These are phyloP conservation scores for Drosophila subobscura DNA, from an alignment of 1,140 invertebrate genomes.

Conservation along the genomic window DNA sequence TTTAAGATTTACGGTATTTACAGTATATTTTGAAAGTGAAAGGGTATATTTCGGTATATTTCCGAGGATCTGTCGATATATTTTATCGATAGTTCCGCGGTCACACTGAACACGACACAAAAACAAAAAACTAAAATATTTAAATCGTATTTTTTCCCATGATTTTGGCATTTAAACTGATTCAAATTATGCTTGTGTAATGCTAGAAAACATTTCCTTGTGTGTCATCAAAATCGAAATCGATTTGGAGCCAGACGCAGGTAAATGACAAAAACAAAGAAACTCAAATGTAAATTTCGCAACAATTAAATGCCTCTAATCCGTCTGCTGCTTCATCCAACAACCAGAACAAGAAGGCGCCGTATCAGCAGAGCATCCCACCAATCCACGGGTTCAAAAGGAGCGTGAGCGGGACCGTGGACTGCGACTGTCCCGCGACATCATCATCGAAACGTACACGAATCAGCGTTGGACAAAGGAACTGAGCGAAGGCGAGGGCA, in stretches of 20 bases:
- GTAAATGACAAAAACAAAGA: constrained; percentile 50
- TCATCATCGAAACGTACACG: constrained; percentile 88
- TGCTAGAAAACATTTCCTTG: constrained; percentile 80
- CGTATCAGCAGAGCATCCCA: constrained; percentile 77
- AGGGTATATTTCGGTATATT: not conserved
- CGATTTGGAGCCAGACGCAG: constrained; percentile 65
- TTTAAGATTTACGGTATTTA: no score
- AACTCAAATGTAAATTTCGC: not conserved
- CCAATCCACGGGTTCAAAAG: constrained; percentile 76
- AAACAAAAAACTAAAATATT: constrained; percentile 14
- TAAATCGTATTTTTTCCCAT: not conserved
- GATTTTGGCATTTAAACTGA: constrained; percentile 38
- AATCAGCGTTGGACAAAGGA: constrained; percentile 84
- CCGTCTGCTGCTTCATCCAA: not conserved
- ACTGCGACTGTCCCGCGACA: constrained; percentile 86
- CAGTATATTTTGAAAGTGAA: no score
- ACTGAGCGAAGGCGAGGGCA: constrained; percentile 10
- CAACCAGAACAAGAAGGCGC: constrained; percentile 60
- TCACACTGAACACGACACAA: no score
- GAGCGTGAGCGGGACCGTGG: constrained; percentile 85
- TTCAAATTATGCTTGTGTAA: constrained; percentile 73
- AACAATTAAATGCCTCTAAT: not conserved
- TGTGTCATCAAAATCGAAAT: constrained; percentile 83
- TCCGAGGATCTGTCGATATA: no score
- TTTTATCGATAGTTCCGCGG: no score